These are phyloP conservation scores for Papilio aristodemus DNA, from an alignment of 1,140 invertebrate species.

Conservation along the genomic window DNA sequence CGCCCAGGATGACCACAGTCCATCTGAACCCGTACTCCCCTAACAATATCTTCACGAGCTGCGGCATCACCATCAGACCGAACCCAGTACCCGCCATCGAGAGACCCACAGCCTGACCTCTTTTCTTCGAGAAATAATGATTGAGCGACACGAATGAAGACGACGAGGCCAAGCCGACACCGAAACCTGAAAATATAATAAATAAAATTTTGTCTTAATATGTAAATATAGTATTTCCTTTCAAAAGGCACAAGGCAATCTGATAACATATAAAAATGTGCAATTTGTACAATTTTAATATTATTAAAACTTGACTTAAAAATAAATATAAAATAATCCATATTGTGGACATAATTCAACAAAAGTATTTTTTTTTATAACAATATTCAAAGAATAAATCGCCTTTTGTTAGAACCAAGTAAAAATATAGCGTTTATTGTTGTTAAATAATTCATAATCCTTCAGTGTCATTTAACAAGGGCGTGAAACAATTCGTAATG, in stretches of 20 bases:
- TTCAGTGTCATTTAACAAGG: conserved; percentile 25
- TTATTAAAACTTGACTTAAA: too few relatives aligned
- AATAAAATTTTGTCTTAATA: not conserved
- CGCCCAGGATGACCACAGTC: conserved; percentile 85
- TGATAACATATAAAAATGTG: too few relatives aligned
- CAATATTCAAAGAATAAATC: not conserved
- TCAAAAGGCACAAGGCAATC: too few relatives aligned
- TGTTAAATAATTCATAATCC: conserved; percentile 21
- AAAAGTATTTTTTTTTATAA: too few relatives aligned
- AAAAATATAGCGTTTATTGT: conserved; percentile 30
- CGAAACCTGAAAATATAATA: conserved; percentile 81
- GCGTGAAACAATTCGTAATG: conserved; percentile 17
- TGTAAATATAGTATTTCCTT: not conserved
- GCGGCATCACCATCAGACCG: conserved; percentile 88
- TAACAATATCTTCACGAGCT: conserved; percentile 83
- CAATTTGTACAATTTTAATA: too few relatives aligned
- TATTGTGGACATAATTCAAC: too few relatives aligned
- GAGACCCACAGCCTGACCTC: conserved; percentile 87
- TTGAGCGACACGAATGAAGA: conserved; percentile 87
- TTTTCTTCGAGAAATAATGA: conserved; percentile 86
- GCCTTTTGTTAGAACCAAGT: conserved; percentile 12
- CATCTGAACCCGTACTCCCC: conserved; percentile 83
- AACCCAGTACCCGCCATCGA: conserved; percentile 88
- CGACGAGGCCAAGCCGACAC: conserved; percentile 85
- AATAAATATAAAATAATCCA: too few relatives aligned